These are phyloP conservation scores for Liolophura sinensis DNA, from an alignment of 1,140 invertebrate species.

Conservation along the genomic window DNA sequence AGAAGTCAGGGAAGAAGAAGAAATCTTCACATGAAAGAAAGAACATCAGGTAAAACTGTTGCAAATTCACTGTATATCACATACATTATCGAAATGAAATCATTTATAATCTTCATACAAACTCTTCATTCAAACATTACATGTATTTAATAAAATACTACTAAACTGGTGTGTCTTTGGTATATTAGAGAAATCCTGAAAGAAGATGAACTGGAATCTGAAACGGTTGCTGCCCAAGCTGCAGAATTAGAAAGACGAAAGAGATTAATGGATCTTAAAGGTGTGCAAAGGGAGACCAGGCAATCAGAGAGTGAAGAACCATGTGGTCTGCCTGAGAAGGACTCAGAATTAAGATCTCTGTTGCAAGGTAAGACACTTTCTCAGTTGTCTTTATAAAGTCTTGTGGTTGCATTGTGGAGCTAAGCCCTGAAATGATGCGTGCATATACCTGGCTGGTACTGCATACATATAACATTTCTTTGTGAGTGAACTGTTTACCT, in stretches of 20 bases:
- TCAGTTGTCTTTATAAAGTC: not conserved
- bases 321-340: constrained; percentile 41
- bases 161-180: not conserved
- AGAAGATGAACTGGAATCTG: constrained; percentile 87
- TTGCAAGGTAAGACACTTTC: constrained; percentile 42
- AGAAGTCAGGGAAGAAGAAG: constrained; percentile 22
- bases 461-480: too few relatives aligned
- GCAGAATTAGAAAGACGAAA: constrained; percentile 83
- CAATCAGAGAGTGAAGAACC: constrained; percentile 22
- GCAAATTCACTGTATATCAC: too few relatives aligned
- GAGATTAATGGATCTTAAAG: constrained; percentile 51
- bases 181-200: constrained; percentile 84
- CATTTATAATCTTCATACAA: too few relatives aligned
- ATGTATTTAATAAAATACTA: too few relatives aligned
- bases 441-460: too few relatives aligned
- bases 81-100: too few relatives aligned
- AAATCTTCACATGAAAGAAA: constrained; percentile 34
- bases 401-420: not conserved
- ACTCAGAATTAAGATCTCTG: constrained; percentile 51
- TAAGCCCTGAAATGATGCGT: too few relatives aligned
- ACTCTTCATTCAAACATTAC: too few relatives aligned
- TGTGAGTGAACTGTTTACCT: too few relatives aligned
- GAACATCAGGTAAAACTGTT: constrained; percentile 40
- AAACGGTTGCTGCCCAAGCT: constrained; percentile 87
- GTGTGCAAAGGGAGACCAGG: constrained; percentile 6